Percentiles rank a stretch among this genome's conserved stretches.
These are phyloP conservation scores for Sipunculus nudus DNA, from an alignment of 2,888 invertebrate genomes.

Conservation along the genomic window DNA sequence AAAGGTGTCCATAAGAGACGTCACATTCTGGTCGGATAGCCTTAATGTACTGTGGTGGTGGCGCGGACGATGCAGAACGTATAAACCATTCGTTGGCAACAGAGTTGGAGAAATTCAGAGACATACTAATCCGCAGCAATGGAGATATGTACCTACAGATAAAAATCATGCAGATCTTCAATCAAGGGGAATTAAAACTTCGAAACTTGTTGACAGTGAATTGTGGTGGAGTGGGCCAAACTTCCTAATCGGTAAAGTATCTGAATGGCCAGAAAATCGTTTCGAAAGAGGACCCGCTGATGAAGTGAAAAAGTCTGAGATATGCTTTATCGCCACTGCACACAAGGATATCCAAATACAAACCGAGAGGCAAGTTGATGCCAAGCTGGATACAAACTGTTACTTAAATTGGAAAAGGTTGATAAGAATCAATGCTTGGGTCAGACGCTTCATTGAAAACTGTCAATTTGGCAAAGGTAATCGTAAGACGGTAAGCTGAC, in stretches of 20 bases:
- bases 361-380: too few species aligned
- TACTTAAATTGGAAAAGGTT: too few species aligned
- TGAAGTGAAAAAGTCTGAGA: too few species aligned
- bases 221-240: conserved; percentile 1
- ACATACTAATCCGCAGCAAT: neutral
- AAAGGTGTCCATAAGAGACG: neutral
- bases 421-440: too few species aligned
- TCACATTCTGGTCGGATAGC: neutral
- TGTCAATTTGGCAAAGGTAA: too few species aligned
- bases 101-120: neutral
- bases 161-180: neutral
- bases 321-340: too few species aligned
- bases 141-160: neutral
- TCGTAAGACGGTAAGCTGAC: too few species aligned
- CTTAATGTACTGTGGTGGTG: neutral
- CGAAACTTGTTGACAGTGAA: neutral
- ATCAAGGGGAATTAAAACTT: neutral
- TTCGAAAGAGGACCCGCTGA: too few species aligned
- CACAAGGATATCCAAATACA: too few species aligned
- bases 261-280: neutral
- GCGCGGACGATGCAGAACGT: neutral
- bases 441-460: too few species aligned
- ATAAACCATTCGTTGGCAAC: neutral
- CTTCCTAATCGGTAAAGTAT: neutral
- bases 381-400: too few species aligned